phyloP scores from a whole-genome alignment of 1,140 invertebrate genomes.

The Cephus cinctus region DNA sequence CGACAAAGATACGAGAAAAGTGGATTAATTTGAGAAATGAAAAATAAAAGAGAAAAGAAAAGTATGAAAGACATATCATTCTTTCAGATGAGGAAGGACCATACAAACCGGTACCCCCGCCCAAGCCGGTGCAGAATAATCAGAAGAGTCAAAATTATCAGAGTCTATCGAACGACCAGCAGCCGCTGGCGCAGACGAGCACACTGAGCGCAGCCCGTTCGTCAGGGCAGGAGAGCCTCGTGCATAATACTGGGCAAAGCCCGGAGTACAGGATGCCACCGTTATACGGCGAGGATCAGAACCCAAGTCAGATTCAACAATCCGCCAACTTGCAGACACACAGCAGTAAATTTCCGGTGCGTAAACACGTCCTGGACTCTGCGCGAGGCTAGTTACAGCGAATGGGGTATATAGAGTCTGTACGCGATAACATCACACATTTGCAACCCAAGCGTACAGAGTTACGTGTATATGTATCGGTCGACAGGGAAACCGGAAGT shows the following conservation, averaged over 20 bases:
- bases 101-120: constrained; percentile 62
- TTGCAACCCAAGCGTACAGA: too few relatives aligned
- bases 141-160: constrained; percentile 43
- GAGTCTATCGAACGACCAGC: constrained; percentile 32
- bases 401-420: too few relatives aligned
- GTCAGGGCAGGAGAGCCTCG: constrained; percentile 25
- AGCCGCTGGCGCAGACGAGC: constrained; percentile 38
- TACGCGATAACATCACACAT: too few relatives aligned
- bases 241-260: constrained; percentile 47
- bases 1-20: too few relatives aligned
- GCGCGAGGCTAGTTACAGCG: too few relatives aligned
- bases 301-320: constrained; percentile 52
- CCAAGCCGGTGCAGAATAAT: constrained; percentile 59
- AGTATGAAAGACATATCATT: background rate
- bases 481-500: too few relatives aligned
- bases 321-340: constrained; percentile 67
- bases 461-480: too few relatives aligned
- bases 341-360: constrained; percentile 78
- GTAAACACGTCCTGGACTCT: too few relatives aligned
- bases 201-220: constrained; percentile 29
- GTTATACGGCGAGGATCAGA: constrained; percentile 52
- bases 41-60: background rate
- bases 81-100: constrained; percentile 58
- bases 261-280: constrained; percentile 53
- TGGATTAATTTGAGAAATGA: too few relatives aligned